These are phyloP conservation scores for Malurus cyaneus DNA, from an alignment of 2,113 vertebrate species.

Conservation along the genomic window DNA sequence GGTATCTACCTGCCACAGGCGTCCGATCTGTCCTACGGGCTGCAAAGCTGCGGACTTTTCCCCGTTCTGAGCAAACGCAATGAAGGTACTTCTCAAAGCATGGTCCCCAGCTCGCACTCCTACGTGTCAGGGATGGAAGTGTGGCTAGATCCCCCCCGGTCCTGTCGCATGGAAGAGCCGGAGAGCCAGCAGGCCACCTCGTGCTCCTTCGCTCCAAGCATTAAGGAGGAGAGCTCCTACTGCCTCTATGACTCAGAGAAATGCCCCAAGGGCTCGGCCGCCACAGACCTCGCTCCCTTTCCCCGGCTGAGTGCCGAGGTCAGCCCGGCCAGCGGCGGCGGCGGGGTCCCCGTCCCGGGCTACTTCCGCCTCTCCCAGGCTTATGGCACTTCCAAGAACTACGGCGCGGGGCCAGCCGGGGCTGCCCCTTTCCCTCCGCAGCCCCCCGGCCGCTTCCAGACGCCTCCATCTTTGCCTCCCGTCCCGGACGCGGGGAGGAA, in stretches of 20 bases:
- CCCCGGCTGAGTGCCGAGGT: slow-evolving; percentile 79
- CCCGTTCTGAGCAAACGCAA: slow-evolving; percentile 90
- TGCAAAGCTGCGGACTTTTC: slow-evolving; percentile 93
- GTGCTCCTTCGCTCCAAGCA: slow-evolving; percentile 91
- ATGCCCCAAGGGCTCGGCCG: slow-evolving; percentile 85
- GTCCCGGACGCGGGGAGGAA: slow-evolving; percentile 78
- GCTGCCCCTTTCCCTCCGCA: slow-evolving; percentile 81
- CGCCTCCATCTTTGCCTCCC: slow-evolving; percentile 76
- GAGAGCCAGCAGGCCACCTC: slow-evolving; percentile 83
- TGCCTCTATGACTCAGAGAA: slow-evolving; percentile 96
- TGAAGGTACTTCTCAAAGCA: slow-evolving; percentile 83
- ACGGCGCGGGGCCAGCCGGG: slow-evolving; percentile 78
- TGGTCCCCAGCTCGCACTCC: slow-evolving; percentile 80
- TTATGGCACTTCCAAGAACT: slow-evolving; percentile 88
- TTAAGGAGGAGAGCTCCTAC: slow-evolving; percentile 96
- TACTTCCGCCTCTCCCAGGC: slow-evolving; percentile 98
- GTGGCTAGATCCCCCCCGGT: slow-evolving; percentile 91
- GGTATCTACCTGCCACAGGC: slow-evolving; percentile 89
- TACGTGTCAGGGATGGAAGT: slow-evolving; percentile 93
- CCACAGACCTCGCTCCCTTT: slow-evolving; percentile 84
- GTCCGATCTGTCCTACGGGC: slow-evolving; percentile 92
- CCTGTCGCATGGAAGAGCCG: slow-evolving; percentile 89
- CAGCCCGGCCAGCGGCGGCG: slow-evolving; percentile 71
- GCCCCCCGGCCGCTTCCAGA: slow-evolving; percentile 81
- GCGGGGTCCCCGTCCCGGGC: slow-evolving; percentile 89